Evolutionary conservation across 92 coral and sea anemone genomes (phyloP), one percentile per base, ranked within the genome.

Genomic region (Porites cylindrica): DNA sequence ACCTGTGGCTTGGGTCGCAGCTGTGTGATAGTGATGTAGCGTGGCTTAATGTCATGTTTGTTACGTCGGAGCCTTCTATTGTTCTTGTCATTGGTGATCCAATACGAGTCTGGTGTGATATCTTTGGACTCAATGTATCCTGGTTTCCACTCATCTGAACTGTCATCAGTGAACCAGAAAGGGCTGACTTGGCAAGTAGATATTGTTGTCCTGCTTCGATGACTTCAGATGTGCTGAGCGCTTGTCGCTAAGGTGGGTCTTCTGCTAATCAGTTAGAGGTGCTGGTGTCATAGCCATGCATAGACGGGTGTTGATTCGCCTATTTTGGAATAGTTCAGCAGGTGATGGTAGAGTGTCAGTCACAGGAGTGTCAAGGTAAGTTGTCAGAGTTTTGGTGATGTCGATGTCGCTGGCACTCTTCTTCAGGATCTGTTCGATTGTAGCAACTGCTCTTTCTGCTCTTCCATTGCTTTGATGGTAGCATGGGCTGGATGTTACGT

Each of bases 21-120:
- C 82, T 86, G 90, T 88, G 85, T 75, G 59, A 86, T 73, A 76
- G 66, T 70, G 54, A 88, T 59, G 61, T 81, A 88, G 1, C 93
- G 93, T 21, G 94, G 89, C 23, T 93, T 93, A 74, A 94, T 82
- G 88, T 94, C 92, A 75, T 78, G 87, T 63, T 47, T 82, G 81
- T 91, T 89, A 8, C 86, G 79, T 62, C 94, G 82, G 66, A 88
- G 66, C 79, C 90, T 67, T 63, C 94, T 78, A 75, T 70, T 76
- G 88, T 74, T 92, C 68, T 73, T 75, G 20, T 80, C 81, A 21
- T 85, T 92, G 82, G 91, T 69, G 63, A 91, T 79, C 91, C 96
- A 93, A 91, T 88, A 91, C 52, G 96, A 91, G 78, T 89, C 91
- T 66, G 93, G 96, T 72, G 91, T 13, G 61, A 47, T 52, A 63